Percentiles rank a stretch among this genome's conserved stretches.
Conservation (phyloP, 2,113 vertebrate species). For the Pelecanoides urinatrix region DNA sequence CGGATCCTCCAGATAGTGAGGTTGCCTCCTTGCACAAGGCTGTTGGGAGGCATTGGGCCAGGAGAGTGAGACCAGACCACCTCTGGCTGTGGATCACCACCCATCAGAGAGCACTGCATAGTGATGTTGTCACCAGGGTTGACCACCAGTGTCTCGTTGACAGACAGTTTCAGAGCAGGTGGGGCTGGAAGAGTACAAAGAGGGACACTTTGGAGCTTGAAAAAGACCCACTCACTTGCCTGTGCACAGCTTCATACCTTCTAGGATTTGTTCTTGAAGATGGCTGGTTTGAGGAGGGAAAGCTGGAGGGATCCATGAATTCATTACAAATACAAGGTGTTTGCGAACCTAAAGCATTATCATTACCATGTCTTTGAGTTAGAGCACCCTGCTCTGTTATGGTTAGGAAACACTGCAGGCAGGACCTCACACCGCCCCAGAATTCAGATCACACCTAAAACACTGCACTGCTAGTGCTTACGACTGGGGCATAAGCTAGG, state of each 20-base stretch:
- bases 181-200: slow-evolving; percentile 64
- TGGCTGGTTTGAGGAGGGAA: neutral
- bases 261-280: neutral
- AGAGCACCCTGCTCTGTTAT: neutral
- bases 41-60: slow-evolving; percentile 80
- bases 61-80: slow-evolving; percentile 90
- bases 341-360: neutral
- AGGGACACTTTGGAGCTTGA: neutral
- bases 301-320: neutral
- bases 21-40: slow-evolving; percentile 79
- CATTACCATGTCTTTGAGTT: neutral
- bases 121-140: slow-evolving; percentile 91
- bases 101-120: slow-evolving; percentile 86
- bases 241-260: neutral
- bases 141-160: slow-evolving; percentile 92
- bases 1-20: slow-evolving; percentile 84
- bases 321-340: neutral
- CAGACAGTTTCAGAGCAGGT: slow-evolving; percentile 78
- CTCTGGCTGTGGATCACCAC: slow-evolving; percentile 85
- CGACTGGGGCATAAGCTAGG: neutral
- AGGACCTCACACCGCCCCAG: neutral
- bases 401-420: neutral
- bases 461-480: neutral
- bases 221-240: neutral
- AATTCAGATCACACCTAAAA: neutral